phyloP scores from a whole-genome alignment of 2,797 vertebrate species.

The Arnoldichthys spilopterus region DNA sequence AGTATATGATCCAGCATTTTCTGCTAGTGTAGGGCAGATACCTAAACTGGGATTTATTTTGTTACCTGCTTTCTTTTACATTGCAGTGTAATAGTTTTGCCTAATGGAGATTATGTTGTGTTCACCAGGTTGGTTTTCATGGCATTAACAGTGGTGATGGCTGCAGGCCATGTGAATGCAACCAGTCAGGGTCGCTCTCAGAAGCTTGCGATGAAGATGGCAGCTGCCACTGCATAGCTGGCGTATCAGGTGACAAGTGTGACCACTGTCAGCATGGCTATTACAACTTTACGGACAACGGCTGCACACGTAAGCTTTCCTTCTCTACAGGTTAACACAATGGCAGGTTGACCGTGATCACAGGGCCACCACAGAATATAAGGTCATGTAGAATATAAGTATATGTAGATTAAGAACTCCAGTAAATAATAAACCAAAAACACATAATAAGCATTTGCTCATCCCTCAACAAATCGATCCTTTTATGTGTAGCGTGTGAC shows the following conservation, averaged over 20 bases:
- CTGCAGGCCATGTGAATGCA: slow-evolving; percentile 86
- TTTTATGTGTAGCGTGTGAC: slow-evolving; percentile 79
- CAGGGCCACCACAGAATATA: background rate
- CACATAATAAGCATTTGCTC: background rate
- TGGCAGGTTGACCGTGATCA: background rate
- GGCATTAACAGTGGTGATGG: slow-evolving; percentile 78
- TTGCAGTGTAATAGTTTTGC: background rate
- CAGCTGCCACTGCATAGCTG: slow-evolving; percentile 81
- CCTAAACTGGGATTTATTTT: background rate
- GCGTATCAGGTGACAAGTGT: slow-evolving; percentile 85
- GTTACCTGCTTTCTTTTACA: background rate
- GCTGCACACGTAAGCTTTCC: slow-evolving; percentile 83
- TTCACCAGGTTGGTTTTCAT: slow-evolving; percentile 82
- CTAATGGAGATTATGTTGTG: background rate
- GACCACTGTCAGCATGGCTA: slow-evolving; percentile 84
- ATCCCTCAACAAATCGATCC: slow-evolving; percentile 3
- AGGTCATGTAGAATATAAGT: no score
- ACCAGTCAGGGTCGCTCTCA: slow-evolving; percentile 75
- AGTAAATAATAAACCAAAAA: background rate
- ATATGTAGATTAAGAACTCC: background rate
- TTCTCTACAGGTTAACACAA: background rate
- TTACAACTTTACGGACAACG: slow-evolving; percentile 74
- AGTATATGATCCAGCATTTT: background rate
- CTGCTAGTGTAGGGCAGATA: background rate
- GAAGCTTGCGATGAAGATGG: slow-evolving; percentile 80